A percentile compares a stretch with the other conserved stretches of the same genome.
phyloP scores from a whole-genome alignment of 2,888 invertebrate genomes.

The Eupithecia subumbrata region DNA sequence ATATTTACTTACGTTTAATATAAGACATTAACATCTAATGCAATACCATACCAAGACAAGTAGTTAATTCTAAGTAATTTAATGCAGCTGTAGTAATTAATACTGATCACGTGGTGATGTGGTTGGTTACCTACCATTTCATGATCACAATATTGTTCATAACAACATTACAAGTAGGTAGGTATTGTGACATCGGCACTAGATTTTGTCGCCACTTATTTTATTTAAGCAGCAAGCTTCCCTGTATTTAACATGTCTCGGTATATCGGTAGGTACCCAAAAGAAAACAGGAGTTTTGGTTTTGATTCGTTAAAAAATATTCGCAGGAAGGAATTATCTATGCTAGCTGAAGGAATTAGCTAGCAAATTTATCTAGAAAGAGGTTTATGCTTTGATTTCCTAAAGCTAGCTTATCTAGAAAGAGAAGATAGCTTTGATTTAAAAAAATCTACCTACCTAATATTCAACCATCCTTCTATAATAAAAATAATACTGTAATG shows the following conservation, averaged over 20 bases:
- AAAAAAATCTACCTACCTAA: not conserved
- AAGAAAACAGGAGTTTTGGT: not conserved
- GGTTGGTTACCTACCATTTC: slow-evolving; percentile 28
- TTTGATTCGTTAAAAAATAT: not conserved
- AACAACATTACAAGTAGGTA: not conserved
- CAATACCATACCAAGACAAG: not conserved
- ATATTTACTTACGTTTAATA: not conserved
- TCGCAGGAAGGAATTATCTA: not conserved
- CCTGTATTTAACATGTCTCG: not conserved
- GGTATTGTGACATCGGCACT: not conserved
- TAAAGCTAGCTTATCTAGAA: not conserved
- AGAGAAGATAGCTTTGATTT: no score
- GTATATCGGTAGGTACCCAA: not conserved
- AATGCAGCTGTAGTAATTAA: slow-evolving; percentile 1
- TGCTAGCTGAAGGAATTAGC: not conserved
- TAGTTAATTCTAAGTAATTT: not conserved
- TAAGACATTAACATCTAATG: not conserved
- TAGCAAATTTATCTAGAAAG: not conserved
- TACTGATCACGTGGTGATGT: slow-evolving; percentile 14
- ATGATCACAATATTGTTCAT: slow-evolving; percentile 23
- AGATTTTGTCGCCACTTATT: not conserved
- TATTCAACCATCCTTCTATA: not conserved
- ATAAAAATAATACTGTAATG: not conserved
- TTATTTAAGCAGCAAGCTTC: not conserved
- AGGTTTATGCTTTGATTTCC: not conserved